These are phyloP conservation scores for Ophthalmotilapia sp. DNA, from an alignment of 2,113 vertebrate genomes.

Conservation along the genomic window DNA sequence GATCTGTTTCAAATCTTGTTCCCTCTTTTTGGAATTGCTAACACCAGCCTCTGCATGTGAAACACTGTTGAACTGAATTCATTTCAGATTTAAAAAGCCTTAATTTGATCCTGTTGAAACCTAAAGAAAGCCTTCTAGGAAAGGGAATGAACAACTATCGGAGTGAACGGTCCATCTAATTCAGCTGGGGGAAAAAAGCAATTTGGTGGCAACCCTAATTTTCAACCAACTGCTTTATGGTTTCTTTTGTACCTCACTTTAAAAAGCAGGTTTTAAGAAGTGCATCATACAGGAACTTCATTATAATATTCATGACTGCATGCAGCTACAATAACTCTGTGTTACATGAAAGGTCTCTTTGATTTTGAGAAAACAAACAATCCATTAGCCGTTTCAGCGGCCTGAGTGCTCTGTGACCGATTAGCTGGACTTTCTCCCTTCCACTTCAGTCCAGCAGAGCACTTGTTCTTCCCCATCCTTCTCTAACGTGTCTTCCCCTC, in stretches of 20 bases:
- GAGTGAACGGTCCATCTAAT: not conserved
- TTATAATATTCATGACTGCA: not conserved
- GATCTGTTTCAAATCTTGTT: not conserved
- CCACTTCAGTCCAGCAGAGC: not conserved
- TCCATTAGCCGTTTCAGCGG: slow-evolving; percentile 12
- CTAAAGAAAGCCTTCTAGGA: not conserved
- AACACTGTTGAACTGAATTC: not conserved
- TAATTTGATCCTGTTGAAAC: not conserved
- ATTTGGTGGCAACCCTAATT: not conserved
- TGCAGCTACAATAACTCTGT: slow-evolving; percentile 8
- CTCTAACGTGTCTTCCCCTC: not conserved
- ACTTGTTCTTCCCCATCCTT: not conserved
- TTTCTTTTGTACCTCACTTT: not conserved
- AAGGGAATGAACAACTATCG: not conserved
- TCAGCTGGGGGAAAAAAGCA: not conserved
- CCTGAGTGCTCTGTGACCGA: not conserved
- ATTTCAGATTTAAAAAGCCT: not conserved
- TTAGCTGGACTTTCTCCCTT: not conserved
- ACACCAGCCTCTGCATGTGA: not conserved
- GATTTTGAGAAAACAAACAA: slow-evolving; percentile 40
- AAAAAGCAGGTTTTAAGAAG: not conserved
- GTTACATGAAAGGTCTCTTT: slow-evolving; percentile 29
- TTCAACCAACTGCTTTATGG: not conserved
- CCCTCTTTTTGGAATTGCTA: not conserved
- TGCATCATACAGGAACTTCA: not conserved